Conservation (phyloP, 2,113 vertebrate genomes). For the Origma solitaria region DNA sequence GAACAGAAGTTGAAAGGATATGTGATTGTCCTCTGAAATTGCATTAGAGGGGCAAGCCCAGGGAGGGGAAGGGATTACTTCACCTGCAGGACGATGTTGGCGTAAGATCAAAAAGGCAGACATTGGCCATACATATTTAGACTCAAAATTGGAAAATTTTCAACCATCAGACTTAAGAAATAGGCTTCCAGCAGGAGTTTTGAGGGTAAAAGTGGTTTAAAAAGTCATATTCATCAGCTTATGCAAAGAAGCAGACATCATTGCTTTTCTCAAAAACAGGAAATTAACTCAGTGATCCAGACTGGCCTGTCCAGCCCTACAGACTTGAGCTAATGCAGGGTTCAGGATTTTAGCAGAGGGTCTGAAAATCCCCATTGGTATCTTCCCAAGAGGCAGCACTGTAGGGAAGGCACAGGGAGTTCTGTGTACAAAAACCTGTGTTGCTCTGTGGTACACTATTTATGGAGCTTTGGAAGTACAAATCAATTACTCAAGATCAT, state of each 20-base stretch:
- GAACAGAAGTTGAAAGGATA: conserved; percentile 33
- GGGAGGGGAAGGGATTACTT: background rate
- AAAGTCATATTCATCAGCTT: background rate
- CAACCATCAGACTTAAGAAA: background rate
- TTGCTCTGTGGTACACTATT: background rate
- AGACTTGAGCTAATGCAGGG: background rate
- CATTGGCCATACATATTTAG: background rate
- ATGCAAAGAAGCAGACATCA: background rate
- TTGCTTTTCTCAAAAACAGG: background rate
- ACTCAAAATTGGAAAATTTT: background rate
- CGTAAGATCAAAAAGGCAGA: background rate
- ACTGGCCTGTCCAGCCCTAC: background rate
- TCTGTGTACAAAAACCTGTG: background rate
- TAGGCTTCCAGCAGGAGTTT: background rate
- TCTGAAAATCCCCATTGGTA: background rate
- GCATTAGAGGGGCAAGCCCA: background rate
- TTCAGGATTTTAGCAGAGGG: background rate
- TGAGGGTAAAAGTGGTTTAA: background rate
- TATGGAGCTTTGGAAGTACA: background rate
- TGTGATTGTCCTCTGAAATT: background rate
- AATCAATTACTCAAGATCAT: background rate
- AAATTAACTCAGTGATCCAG: background rate
- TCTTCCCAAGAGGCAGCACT: background rate
- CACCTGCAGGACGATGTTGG: background rate
- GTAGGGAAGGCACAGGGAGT: background rate